Evolutionary conservation across 2,113 vertebrate species (phyloP), one percentile per base, ranked within the genome.

Genomic region (Acanthisitta chloris): DNA sequence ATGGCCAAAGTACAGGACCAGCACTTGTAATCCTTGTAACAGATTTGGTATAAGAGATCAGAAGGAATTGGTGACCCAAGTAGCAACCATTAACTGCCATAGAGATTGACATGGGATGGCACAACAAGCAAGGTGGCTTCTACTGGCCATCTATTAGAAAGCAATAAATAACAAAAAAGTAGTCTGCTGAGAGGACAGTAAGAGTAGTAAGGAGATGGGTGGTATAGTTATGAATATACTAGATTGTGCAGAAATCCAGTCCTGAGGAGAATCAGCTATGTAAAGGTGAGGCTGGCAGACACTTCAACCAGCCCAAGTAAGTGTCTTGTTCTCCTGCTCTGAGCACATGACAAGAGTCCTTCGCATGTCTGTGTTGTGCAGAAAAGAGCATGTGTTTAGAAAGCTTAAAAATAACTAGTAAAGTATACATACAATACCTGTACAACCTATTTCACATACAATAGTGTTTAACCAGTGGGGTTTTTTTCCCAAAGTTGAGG

Each of bases 241-340:
- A 43, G 36, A 20, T 15, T 21, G 4, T 81, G 40, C 8, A 54
- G 61, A 67, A 94, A 59, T 9, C 25, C 28, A 40, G 6, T 21
- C 14, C 31, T 66, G 42, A 65, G 25, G 29, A 74, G 11, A 36
- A 58, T 46, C 43, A 64, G 4, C 29, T 6, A 1, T 4, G 7
- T 38, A 66, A 46, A 61, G 72, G 8, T 31, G 14, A 61, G 42
- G 12, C 18, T 64, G 48, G 28, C 45, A 92, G 13, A 29, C 3
- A 12, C 31, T 77, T 57, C 36, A 65, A 13, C 3, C 28, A 66
- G 20, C 9, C 13, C 23, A 26, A 40, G 5, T 26, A 23, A 69
- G 8, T 4, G 4, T 40, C 20, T 40, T 64, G 17, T 12, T 81
- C 17, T 12, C 14, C 8, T 79, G 17, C 1, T 0, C 18, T 49